Evolutionary conservation across 2,113 vertebrate genomes (phyloP).

Genomic region (Nicator chloris): DNA sequence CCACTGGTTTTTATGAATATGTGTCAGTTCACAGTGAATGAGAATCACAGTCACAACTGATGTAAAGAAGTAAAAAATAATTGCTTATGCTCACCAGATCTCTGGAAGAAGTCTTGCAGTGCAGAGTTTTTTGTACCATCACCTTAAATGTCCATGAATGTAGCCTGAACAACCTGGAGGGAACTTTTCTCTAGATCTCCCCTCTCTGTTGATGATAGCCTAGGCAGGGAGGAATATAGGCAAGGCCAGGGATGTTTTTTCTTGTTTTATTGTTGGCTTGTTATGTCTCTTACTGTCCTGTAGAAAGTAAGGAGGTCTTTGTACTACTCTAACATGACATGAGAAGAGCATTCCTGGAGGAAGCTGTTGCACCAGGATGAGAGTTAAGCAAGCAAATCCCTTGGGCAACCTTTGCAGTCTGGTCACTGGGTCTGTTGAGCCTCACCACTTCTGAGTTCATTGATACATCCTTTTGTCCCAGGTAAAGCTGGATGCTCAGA

Average conservation of each 20-base stretch:
- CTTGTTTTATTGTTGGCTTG: neutral
- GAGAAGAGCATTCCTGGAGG: neutral
- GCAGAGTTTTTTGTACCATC: neutral
- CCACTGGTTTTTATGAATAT: neutral
- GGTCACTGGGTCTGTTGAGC: neutral
- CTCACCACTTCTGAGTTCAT: neutral
- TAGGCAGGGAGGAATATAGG: neutral
- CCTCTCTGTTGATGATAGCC: neutral
- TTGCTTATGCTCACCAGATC: neutral
- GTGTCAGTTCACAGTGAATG: neutral
- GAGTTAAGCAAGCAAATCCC: neutral
- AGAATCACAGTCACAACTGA: neutral
- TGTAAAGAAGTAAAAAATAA: neutral
- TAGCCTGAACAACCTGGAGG: neutral
- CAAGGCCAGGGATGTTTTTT: neutral
- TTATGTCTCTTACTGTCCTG: neutral
- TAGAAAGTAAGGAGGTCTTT: neutral
- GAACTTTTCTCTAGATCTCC: neutral
- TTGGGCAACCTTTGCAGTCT: neutral
- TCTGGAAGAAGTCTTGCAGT: neutral
- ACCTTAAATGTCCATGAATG: neutral
- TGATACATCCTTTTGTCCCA: neutral
- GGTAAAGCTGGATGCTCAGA: neutral
- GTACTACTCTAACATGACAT: neutral
- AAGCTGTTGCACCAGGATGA: neutral